A percentile compares a stretch with the other conserved stretches of the same genome.
phyloP scores from a whole-genome alignment of 2,797 vertebrate species.

The Cryptoprocta ferox region DNA sequence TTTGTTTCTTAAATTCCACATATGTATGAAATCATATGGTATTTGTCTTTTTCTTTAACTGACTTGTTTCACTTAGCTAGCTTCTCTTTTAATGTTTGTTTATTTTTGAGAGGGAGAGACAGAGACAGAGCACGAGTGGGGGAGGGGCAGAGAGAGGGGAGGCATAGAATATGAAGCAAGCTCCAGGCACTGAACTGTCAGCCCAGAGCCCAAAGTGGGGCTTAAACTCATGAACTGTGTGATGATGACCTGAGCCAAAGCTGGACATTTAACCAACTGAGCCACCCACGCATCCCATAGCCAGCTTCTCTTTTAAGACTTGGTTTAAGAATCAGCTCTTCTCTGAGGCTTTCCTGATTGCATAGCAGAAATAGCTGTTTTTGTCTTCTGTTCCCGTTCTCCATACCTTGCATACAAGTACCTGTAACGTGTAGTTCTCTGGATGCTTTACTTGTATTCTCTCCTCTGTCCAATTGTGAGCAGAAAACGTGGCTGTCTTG shows the following conservation, averaged over 20 bases:
- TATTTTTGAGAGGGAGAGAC: too few species aligned
- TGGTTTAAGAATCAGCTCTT: constrained; percentile 28
- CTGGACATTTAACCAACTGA: too few species aligned
- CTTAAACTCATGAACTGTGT: too few species aligned
- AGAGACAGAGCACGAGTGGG: too few species aligned
- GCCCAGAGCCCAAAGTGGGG: too few species aligned
- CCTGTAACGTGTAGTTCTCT: not conserved
- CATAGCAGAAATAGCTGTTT: not conserved
- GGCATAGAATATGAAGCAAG: too few species aligned
- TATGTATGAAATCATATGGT: not conserved
- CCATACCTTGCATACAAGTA: not conserved
- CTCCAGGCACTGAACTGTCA: too few species aligned
- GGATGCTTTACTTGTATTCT: not conserved
- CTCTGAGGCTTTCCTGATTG: constrained; percentile 7
- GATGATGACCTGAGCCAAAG: too few species aligned
- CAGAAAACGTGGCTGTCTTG: not conserved
- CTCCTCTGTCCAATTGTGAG: not conserved
- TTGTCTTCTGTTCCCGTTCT: not conserved
- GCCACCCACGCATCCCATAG: not conserved
- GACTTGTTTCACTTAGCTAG: not conserved
- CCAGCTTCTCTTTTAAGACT: not conserved
- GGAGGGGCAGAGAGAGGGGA: too few species aligned
- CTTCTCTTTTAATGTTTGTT: too few species aligned
- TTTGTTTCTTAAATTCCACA: not conserved
- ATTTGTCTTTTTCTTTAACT: not conserved